Evolutionary conservation across 1,140 invertebrate genomes (phyloP), one percentile per base, ranked within the genome.

Genomic region (Mesaphorura yosii): DNA sequence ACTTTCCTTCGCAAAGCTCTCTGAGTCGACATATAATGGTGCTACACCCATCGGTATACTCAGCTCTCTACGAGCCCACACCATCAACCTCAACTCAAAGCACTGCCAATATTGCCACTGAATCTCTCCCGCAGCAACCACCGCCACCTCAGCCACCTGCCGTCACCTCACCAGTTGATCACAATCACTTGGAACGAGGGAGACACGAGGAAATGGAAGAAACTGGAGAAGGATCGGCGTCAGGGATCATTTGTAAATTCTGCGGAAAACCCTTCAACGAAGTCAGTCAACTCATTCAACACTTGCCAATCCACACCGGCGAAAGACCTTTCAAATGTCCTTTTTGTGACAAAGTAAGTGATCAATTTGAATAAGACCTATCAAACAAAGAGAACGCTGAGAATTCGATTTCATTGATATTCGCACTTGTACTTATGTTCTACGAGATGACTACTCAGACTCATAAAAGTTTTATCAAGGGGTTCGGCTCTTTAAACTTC

Each of bases 221-320:
- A 47, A 66, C 70, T 52, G 19, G 31, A 4, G 19, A 23, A 7
- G 52, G n/a, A 25, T 48, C 51, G 27, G 47, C 23, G 12, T 5
- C 42, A 64, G 81, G 83, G 57, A 85, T 87, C 58, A 75, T 88
- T 57, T 89, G 86, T 76, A 88, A 88, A 71, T 88, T 88, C 70
- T 89, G 86, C 71, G 84, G 83, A 64, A 88, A 88, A 70, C 84
- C 83, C 60, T 88, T 88, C 70, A 83, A 85, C 47, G 86, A 89
- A 71, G 84, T 89, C 46, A 80, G 83, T 55, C 84, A 84, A 40
- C 75, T 88, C 59, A 88, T 88, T 67, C 78, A 82, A 55, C 86
- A 88, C 68, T 73, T 88, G 66, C 86, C 86, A 20, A 83, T 84
- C 46, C 88, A 91, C 69, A 89, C 86, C 46, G 86, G 87, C 75